Evolutionary conservation across 2,797 vertebrate species (phyloP).

Genomic region (Heliangelus exortis): DNA sequence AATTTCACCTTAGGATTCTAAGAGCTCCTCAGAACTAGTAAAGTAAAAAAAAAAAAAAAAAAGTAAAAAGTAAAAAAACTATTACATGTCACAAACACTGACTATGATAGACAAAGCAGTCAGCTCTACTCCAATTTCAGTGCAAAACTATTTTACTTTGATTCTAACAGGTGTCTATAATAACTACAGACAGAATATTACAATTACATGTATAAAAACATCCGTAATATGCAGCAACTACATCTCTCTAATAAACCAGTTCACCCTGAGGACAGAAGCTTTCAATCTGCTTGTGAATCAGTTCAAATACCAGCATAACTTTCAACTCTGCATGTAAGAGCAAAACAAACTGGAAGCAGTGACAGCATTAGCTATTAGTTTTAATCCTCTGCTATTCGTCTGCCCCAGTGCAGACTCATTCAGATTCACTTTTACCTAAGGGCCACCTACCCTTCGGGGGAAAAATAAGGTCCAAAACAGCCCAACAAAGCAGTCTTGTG

Average conservation of each 20-base stretch:
- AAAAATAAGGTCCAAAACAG: neutral
- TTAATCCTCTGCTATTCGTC: neutral
- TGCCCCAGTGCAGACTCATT: neutral
- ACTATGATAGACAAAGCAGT: accelerated
- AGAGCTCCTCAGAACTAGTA: neutral
- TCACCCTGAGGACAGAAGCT: neutral
- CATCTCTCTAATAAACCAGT: neutral
- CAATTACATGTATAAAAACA: neutral
- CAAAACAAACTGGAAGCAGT: neutral
- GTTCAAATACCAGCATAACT: neutral
- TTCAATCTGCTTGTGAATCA: neutral
- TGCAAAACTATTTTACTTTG: neutral
- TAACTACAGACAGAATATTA: neutral
- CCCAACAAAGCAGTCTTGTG: neutral
- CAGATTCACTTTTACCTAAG: neutral
- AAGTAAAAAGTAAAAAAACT: no score
- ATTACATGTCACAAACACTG: neutral
- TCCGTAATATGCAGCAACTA: neutral
- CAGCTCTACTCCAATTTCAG: neutral
- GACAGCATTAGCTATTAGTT: neutral
- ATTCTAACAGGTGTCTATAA: neutral
- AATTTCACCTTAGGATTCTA: neutral
- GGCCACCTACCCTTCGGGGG: neutral
- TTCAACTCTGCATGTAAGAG: neutral
- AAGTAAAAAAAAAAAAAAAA: no score